phyloP scores from a whole-genome alignment of 2,113 vertebrate species.

The Myrmophylax atrothorax region DNA sequence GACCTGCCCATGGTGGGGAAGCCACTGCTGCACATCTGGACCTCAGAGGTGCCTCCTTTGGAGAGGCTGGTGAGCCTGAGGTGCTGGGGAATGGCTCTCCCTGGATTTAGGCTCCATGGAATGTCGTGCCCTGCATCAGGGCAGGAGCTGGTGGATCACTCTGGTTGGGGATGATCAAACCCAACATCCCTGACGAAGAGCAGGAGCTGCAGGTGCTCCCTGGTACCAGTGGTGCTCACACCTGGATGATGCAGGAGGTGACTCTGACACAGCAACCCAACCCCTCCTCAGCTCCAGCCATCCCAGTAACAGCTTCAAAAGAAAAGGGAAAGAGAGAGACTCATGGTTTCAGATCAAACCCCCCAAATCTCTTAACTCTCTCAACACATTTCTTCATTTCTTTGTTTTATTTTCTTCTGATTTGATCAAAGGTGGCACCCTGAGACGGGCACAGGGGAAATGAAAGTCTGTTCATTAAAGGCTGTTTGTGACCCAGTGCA shows the following conservation, averaged over 20 bases:
- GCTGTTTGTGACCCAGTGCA: not conserved
- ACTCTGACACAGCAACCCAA: accelerated
- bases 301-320: accelerated
- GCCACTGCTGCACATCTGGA: not conserved
- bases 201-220: accelerated
- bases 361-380: not conserved
- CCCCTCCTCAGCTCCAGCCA: not conserved
- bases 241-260: not conserved
- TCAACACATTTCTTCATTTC: not conserved
- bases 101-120: accelerated
- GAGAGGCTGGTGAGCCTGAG: not conserved
- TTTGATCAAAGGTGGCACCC: not conserved
- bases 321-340: not conserved
- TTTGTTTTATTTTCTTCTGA: not conserved
- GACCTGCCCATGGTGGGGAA: not conserved
- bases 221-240: not conserved
- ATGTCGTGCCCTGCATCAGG: not conserved
- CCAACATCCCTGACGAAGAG: accelerated
- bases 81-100: accelerated
- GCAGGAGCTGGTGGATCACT: accelerated
- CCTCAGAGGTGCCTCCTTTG: not conserved
- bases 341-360: not conserved
- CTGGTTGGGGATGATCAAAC: not conserved
- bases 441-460: not conserved
- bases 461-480: not conserved